These are phyloP conservation scores for Siniperca scherzeri DNA, from an alignment of 2,797 vertebrate genomes.

Conservation along the genomic window DNA sequence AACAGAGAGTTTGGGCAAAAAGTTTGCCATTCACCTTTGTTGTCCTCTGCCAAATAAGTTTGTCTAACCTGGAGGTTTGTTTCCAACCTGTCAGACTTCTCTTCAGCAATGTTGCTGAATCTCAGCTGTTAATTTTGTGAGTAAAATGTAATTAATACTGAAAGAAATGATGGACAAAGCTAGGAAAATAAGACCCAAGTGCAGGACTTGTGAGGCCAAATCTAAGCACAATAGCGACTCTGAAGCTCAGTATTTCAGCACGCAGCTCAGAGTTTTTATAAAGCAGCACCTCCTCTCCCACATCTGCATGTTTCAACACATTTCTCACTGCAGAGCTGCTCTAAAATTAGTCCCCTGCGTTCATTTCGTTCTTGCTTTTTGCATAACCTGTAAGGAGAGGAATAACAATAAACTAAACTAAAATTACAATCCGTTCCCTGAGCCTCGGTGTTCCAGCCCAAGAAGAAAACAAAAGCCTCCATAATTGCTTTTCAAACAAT, in stretches of 20 bases:
- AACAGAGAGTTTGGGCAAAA: too few relatives aligned
- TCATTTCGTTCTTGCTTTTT: background rate
- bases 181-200: background rate
- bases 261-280: background rate
- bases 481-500: slow-evolving; percentile 60
- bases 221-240: background rate
- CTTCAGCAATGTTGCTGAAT: background rate
- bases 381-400: too few relatives aligned
- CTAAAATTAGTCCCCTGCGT: slow-evolving; percentile 5
- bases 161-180: background rate
- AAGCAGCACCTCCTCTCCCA: background rate
- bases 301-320: background rate
- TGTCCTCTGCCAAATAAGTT: too few relatives aligned
- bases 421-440: background rate
- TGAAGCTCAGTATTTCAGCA: background rate
- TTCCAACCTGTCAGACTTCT: background rate
- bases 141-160: background rate
- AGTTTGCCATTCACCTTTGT: too few relatives aligned
- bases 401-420: too few relatives aligned
- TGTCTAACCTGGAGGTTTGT: background rate
- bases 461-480: background rate
- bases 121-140: background rate
- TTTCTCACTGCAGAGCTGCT: slow-evolving; percentile 5
- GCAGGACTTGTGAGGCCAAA: background rate
- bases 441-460: slow-evolving; percentile 27